Evolutionary conservation across 2,113 vertebrate species (phyloP).

Genomic region (Sceloporus undulatus): DNA sequence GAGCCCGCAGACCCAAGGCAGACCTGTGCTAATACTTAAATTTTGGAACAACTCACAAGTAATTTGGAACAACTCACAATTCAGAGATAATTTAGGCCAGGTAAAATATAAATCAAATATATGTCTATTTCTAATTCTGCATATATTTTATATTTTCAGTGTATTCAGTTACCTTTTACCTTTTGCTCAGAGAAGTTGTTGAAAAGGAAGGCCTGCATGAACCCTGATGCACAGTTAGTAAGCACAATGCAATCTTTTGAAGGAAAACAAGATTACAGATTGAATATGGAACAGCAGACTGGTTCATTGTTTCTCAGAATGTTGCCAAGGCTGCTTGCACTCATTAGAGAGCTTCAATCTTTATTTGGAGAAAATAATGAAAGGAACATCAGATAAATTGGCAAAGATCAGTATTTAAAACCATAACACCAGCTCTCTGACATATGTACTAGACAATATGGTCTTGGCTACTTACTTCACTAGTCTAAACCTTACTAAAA

Average conservation of each 20-base stretch:
- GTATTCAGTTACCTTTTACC: not conserved
- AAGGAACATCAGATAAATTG: constrained; percentile 19
- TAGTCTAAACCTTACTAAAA: not conserved
- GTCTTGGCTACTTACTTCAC: not conserved
- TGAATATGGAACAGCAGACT: constrained; percentile 22
- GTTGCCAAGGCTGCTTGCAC: constrained; percentile 20
- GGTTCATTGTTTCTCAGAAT: not conserved
- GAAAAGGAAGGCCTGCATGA: not conserved
- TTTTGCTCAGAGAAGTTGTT: not conserved
- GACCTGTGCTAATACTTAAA: not conserved
- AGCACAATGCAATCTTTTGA: constrained; percentile 7
- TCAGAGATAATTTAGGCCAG: not conserved
- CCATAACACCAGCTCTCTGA: not conserved
- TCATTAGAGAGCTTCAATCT: constrained; percentile 17
- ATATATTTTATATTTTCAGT: not conserved
- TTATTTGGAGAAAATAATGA: constrained; percentile 33
- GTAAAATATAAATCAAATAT: not conserved
- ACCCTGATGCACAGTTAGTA: not conserved
- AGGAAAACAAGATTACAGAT: not conserved
- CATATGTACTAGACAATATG: constrained; percentile 3
- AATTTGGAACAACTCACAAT: too few relatives aligned
- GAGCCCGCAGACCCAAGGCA: not conserved
- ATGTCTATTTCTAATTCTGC: not conserved
- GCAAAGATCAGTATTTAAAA: not conserved
- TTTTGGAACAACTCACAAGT: not conserved